Evolutionary conservation across 2,797 vertebrate species (phyloP), one percentile per base, ranked within the genome.

Genomic region (Gadopsis bispinosus): DNA sequence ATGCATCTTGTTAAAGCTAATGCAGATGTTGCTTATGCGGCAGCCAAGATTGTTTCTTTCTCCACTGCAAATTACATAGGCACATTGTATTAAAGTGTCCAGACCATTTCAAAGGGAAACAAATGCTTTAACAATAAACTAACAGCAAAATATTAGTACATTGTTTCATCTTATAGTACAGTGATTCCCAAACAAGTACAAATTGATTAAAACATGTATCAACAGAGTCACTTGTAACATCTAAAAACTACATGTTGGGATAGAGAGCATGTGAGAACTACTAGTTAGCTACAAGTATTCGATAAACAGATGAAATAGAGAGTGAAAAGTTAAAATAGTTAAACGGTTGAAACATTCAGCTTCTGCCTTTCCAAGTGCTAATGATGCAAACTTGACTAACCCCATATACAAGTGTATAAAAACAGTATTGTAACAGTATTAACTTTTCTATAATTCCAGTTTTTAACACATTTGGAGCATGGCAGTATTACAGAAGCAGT

Each of bases 1-100:
- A 70, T 71, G 64, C 45, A 31, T 64, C 51, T 43, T 48, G 9
- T 39, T 55, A 75, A 73, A 5, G 45, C 13, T 51, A 39, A 83
- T 56, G 58, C 70, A 82, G 56, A 76, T 83, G 75, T 70, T 75
- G 12, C 33, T 37, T 29, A 4, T 35, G 60, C 47, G 71, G 20
- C 35, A 60, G 37, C 13, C 10, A 14, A 5, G 4, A 5, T 19
- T 8, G 11, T 20, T 7, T 26, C 13, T 73, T 10, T 51, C 45
- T 55, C 29, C 76, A 33, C 13, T 55, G 37, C 37, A 47, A 35
- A 51, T 73, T 19, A 47, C 37, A 61, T 16, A n/a, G 4, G 4
- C 37, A 13, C 1, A 14, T 7, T 22, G 50, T 41, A 14, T 47
- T 12, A n/a, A 47, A 12, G 26, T 11, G 17, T 35, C 35, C 16